phyloP scores from a whole-genome alignment of 2,113 vertebrate species.

The Oreochromis aureus region DNA sequence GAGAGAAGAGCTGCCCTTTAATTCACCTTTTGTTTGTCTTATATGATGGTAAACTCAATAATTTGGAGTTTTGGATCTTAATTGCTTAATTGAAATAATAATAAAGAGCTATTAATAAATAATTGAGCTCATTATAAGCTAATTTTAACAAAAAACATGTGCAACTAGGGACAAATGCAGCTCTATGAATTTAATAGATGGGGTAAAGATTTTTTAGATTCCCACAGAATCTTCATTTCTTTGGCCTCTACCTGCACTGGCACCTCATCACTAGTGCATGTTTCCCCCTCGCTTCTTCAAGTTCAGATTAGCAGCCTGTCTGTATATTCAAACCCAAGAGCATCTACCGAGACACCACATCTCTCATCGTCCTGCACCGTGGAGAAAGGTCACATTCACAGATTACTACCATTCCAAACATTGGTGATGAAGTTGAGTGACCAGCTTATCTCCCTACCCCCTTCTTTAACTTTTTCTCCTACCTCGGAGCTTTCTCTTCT shows the following conservation, averaged over 20 bases:
- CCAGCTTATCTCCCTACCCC: not conserved
- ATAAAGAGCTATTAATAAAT: not conserved
- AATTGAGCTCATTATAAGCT: not conserved
- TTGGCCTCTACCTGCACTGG: not conserved
- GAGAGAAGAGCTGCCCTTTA: not conserved
- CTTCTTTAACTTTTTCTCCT: conserved; percentile 18
- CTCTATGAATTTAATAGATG: not conserved
- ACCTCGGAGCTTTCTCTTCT: conserved; percentile 39
- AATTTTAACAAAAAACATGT: not conserved
- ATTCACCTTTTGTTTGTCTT: not conserved
- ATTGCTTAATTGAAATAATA: not conserved
- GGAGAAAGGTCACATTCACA: conserved; percentile 19
- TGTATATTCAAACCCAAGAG: not conserved
- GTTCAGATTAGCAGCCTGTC: not conserved
- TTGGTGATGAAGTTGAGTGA: conserved; percentile 32
- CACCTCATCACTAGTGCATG: not conserved
- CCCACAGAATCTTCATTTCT: not conserved
- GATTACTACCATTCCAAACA: conserved; percentile 16
- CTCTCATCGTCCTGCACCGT: not conserved
- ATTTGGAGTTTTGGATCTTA: not conserved
- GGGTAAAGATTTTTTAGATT: not conserved
- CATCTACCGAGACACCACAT: not conserved
- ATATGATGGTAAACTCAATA: not conserved
- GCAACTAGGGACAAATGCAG: not conserved
- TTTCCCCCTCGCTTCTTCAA: not conserved